Evolutionary conservation across 2,797 vertebrate genomes (phyloP), one percentile per base, ranked within the genome.

Genomic region (Lacerta viridis): DNA sequence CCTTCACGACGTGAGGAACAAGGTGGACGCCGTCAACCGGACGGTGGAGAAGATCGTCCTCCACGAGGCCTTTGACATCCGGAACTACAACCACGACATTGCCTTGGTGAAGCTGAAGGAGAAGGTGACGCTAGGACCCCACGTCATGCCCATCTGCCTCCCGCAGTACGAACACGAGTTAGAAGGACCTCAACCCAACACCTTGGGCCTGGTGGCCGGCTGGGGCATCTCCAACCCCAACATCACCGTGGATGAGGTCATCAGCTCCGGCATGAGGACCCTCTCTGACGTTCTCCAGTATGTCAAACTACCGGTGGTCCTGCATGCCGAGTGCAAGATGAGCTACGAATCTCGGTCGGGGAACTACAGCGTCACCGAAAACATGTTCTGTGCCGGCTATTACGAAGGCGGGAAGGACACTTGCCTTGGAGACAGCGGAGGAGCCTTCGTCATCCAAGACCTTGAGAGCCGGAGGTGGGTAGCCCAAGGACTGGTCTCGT

Each of bases 351-450:
- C 98, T 0, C 98, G 98, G 50, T 98, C 98, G 0, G 95, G 96
- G 27, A 97, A 97, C 96, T 99, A 99, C 95, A 99, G 98, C 0
- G 98, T 99, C 95, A 99, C 98, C 0, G 97, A 98, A 89, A 98
- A 98, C 95, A 99, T 99, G 99, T 99, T 99, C 97, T 99, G 99
- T 0, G 99, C 99, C 0, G 99, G 99, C 2, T 99, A 98, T 95
- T 98, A 98, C 0, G 97, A 99, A 89, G 99, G 99, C 0, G 99
- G 99, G 3, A 97, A 96, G 29, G 99, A 99, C 96, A 99, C 99
- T 0, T 99, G 99, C 94, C 90, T 99, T 68, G 99, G 99, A n/a
- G 99, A 99, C 93, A 99, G 99, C 0, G 99, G 99, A 0, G 99
- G 99, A 39, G 99, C 98, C 0, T 99, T 99, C 0, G 97, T 98